Percentiles rank a stretch among this genome's conserved stretches.
These are phyloP conservation scores for Atta colombica DNA, from an alignment of 1,140 invertebrate species.

Conservation along the genomic window DNA sequence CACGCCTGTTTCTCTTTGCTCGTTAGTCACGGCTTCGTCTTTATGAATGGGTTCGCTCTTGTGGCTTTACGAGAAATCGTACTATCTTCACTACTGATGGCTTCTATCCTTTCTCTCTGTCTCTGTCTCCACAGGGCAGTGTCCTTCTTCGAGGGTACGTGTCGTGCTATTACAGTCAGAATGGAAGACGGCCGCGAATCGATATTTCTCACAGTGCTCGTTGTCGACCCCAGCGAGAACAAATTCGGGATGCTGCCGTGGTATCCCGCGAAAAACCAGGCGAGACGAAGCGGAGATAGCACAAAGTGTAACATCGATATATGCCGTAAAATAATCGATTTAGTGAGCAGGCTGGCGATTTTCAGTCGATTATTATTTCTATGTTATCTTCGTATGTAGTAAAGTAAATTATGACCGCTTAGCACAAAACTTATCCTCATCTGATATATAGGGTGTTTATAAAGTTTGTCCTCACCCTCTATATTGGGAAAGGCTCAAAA, in stretches of 20 bases:
- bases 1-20: conserved; percentile 77
- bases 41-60: conserved; percentile 83
- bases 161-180: conserved; percentile 70
- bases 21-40: conserved; percentile 82
- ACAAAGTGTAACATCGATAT: neutral
- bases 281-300: neutral
- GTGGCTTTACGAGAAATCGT: conserved; percentile 80
- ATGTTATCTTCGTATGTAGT: neutral
- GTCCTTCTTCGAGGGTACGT: conserved; percentile 66
- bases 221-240: conserved; percentile 46
- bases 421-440: neutral
- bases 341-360: too few species aligned
- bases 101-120: conserved; percentile 59
- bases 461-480: too few species aligned
- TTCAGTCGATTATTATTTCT: conserved; percentile 8
- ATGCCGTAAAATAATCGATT: neutral
- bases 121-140: conserved; percentile 55
- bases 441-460: too few species aligned
- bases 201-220: conserved; percentile 71
- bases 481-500: too few species aligned
- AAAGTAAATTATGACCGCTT: neutral
- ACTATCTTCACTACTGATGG: conserved; percentile 77
- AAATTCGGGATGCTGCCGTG: conserved; percentile 31
- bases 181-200: conserved; percentile 75
- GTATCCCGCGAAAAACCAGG: conserved; percentile 5